Conservation (phyloP, 2,113 vertebrate species). For the Phoxinus phoxinus region DNA sequence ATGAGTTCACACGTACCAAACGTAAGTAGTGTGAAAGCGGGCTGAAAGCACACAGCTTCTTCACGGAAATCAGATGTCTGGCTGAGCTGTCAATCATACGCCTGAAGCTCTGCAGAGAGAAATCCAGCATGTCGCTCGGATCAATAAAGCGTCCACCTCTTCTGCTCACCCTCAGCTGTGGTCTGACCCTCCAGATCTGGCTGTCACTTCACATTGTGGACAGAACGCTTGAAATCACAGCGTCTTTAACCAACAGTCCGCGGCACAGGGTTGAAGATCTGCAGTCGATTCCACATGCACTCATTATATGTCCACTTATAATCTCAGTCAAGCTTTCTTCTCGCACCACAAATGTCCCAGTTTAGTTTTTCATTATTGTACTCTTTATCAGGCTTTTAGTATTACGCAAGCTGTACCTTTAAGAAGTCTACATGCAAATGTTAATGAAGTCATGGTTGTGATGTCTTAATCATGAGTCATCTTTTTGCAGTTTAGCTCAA, state of each 20-base stretch:
- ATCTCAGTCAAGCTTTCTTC: not conserved
- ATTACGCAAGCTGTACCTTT: not conserved
- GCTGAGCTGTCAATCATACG: slow-evolving; percentile 9
- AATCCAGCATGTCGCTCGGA: not conserved
- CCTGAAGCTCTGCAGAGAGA: not conserved
- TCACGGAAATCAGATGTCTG: not conserved
- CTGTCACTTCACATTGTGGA: not conserved
- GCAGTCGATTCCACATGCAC: not conserved
- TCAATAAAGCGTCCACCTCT: not conserved
- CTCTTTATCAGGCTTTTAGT: not conserved
- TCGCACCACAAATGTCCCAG: not conserved
- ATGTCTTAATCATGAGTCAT: no score
- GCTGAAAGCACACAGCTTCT: not conserved
- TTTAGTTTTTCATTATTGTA: not conserved
- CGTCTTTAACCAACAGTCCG: not conserved
- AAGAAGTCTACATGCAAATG: not conserved
- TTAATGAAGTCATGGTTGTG: no score
- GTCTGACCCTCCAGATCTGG: not conserved
- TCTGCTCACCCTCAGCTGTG: not conserved
- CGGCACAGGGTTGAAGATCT: not conserved
- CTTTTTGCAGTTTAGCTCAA: not conserved
- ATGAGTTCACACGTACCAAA: not conserved
- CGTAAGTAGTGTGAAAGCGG: not conserved
- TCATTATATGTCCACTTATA: not conserved
- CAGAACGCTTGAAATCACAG: not conserved